Conservation (phyloP, 1,140 invertebrate genomes). For the Eueides isabella region DNA sequence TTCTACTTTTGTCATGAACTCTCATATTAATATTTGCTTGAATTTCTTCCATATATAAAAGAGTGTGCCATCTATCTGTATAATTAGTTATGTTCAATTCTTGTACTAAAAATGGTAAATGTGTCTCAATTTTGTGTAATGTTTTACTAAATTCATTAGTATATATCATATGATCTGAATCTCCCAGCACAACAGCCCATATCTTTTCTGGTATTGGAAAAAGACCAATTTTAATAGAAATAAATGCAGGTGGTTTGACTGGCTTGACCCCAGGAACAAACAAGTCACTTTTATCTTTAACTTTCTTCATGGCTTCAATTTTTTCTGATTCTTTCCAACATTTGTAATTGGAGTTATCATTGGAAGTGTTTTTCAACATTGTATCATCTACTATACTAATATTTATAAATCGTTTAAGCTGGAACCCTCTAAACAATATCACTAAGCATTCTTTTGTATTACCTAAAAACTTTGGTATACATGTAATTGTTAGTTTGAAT, state of each 20-base stretch:
- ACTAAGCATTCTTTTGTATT: slow-evolving; percentile 63
- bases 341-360: slow-evolving; percentile 33
- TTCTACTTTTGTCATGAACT: slow-evolving; percentile 87
- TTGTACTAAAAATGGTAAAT: slow-evolving; percentile 79
- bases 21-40: slow-evolving; percentile 85
- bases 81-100: slow-evolving; percentile 83
- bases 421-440: slow-evolving; percentile 67
- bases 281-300: slow-evolving; percentile 55
- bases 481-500: slow-evolving; percentile 59
- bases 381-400: slow-evolving; percentile 58
- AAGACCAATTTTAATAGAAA: slow-evolving; percentile 74
- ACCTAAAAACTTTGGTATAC: slow-evolving; percentile 72
- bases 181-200: slow-evolving; percentile 77
- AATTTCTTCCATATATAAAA: slow-evolving; percentile 92
- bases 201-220: slow-evolving; percentile 84
- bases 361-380: not conserved
- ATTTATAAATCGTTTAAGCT: slow-evolving; percentile 66
- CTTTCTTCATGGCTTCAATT: slow-evolving; percentile 53
- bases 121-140: slow-evolving; percentile 60
- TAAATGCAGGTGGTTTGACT: slow-evolving; percentile 82
- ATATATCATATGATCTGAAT: slow-evolving; percentile 61
- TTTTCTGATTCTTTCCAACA: slow-evolving; percentile 40
- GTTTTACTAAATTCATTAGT: slow-evolving; percentile 61
- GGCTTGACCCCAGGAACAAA: slow-evolving; percentile 83
- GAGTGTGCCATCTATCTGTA: slow-evolving; percentile 85